Evolutionary conservation across 2,113 vertebrate genomes (phyloP).

Genomic region (Petroica traversi): DNA sequence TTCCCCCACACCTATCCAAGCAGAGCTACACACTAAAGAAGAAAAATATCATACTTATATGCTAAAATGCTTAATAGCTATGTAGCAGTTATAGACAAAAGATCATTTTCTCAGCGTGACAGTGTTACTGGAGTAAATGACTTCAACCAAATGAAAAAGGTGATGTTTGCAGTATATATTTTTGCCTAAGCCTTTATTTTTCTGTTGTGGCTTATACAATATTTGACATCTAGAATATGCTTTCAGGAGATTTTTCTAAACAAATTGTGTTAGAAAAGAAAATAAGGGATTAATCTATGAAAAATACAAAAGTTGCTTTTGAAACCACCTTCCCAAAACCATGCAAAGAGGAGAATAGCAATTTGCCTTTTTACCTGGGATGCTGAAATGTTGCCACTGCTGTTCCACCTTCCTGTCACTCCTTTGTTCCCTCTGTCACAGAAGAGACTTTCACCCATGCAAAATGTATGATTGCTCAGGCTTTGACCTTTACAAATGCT

Average conservation of each 20-base stretch:
- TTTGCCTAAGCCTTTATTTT: slow-evolving; percentile 45
- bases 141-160: slow-evolving; percentile 31
- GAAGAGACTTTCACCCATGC: slow-evolving; percentile 36
- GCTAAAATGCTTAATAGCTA: slow-evolving; percentile 55
- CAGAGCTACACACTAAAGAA: not conserved
- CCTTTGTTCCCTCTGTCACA: slow-evolving; percentile 21
- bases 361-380: not conserved
- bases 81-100: slow-evolving; percentile 51
- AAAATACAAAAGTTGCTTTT: not conserved
- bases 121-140: slow-evolving; percentile 55
- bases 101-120: slow-evolving; percentile 62
- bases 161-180: slow-evolving; percentile 26
- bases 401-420: slow-evolving; percentile 4
- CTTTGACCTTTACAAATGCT: slow-evolving; percentile 57
- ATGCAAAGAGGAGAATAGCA: not conserved
- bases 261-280: not conserved
- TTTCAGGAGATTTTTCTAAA: slow-evolving; percentile 34
- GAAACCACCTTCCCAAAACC: not conserved
- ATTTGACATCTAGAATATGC: slow-evolving; percentile 6
- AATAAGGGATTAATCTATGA: not conserved
- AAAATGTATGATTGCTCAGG: slow-evolving; percentile 36
- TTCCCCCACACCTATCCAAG: not conserved
- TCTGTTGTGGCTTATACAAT: not conserved
- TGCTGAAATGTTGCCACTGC: not conserved
- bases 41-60: slow-evolving; percentile 36